Evolutionary conservation across 2,113 vertebrate genomes (phyloP).

Genomic region (Toxostoma redivivum): DNA sequence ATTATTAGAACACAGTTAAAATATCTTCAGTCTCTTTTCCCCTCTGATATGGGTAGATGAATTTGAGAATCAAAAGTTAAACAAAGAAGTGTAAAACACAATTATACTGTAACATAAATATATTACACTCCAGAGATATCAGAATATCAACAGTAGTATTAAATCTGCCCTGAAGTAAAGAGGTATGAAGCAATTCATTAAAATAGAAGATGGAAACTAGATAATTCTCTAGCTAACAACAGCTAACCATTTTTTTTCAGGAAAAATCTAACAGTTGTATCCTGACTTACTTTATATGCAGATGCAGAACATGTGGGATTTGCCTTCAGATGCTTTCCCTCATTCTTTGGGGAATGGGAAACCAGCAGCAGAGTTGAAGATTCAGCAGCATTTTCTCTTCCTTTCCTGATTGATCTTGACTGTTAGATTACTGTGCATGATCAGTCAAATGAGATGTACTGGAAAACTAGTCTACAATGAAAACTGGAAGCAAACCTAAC

Average conservation of each 20-base stretch:
- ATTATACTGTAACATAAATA: conserved; percentile 55
- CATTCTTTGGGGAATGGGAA: neutral
- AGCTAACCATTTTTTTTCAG: neutral
- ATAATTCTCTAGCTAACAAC: conserved; percentile 22
- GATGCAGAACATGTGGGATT: neutral
- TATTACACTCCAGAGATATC: conserved; percentile 53
- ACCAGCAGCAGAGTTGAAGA: neutral
- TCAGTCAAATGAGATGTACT: neutral
- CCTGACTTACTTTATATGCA: neutral
- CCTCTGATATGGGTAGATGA: conserved; percentile 24
- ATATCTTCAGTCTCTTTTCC: conserved; percentile 50
- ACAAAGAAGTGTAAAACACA: conserved; percentile 51
- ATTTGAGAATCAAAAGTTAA: conserved; percentile 52
- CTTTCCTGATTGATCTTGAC: neutral
- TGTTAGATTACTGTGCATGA: neutral
- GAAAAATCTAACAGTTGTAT: neutral
- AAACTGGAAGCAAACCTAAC: neutral
- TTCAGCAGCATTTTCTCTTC: neutral
- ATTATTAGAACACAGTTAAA: conserved; percentile 35
- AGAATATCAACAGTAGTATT: conserved; percentile 47
- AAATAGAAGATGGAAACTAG: neutral
- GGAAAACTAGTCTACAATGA: neutral
- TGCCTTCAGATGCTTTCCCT: neutral
- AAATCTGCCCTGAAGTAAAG: conserved; percentile 48
- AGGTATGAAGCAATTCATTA: conserved; percentile 59